Conservation (phyloP, 2,113 vertebrate species). For the Grantiella picta region DNA sequence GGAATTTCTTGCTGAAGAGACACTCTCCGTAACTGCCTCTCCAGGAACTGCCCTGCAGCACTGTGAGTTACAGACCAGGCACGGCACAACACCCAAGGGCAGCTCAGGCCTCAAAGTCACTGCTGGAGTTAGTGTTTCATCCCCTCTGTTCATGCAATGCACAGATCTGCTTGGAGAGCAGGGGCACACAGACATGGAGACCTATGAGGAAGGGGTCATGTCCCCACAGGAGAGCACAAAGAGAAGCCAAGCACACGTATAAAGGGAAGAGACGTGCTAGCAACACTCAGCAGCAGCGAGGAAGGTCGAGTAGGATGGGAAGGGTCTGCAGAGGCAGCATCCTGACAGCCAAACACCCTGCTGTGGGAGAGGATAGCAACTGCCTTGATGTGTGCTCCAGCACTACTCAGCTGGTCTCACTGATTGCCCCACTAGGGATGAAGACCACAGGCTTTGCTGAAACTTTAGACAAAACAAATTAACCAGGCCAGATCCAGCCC, state of each 20-base stretch:
- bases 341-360: neutral
- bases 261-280: accelerated
- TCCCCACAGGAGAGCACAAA: neutral
- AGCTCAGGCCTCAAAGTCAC: neutral
- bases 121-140: neutral
- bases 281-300: neutral
- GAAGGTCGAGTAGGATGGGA: neutral
- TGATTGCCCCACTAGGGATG: neutral
- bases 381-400: neutral
- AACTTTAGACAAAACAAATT: constrained; percentile 42
- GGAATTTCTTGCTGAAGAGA: neutral
- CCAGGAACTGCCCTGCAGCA: neutral
- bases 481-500: constrained; percentile 11
- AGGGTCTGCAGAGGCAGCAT: neutral
- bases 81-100: neutral
- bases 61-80: neutral
- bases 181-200: neutral
- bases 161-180: neutral
- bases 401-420: neutral
- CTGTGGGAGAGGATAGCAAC: neutral
- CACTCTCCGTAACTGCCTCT: neutral
- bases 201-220: neutral
- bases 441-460: constrained; percentile 10
- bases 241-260: neutral
- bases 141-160: accelerated